Evolutionary conservation across 2,113 vertebrate genomes (phyloP).

Genomic region (Grus americana): DNA sequence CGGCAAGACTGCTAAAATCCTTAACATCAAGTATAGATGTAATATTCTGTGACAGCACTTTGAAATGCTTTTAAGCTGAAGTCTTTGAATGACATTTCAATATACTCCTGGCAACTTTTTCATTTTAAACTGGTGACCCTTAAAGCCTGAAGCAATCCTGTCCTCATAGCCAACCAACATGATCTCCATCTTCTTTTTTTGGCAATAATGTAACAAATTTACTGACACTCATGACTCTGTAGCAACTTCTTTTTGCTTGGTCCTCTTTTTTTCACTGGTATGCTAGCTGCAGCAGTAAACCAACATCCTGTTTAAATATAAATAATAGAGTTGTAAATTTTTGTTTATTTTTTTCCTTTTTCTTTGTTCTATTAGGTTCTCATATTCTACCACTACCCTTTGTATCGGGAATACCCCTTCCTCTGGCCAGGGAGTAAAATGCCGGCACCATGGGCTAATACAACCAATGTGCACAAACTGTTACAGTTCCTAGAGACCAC

Average conservation of each 20-base stretch:
- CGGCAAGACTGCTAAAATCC: background rate
- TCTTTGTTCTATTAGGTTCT: conserved; percentile 80
- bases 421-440: conserved; percentile 95
- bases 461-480: conserved; percentile 88
- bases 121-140: background rate
- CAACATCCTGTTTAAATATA: background rate
- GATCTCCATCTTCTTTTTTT: background rate
- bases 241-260: background rate
- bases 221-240: background rate
- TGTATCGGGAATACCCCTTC: conserved; percentile 74
- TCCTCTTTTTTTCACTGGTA: background rate
- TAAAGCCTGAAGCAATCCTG: background rate
- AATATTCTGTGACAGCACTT: background rate
- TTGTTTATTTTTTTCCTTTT: background rate
- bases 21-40: background rate
- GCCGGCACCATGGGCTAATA: conserved; percentile 97
- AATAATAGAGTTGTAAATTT: background rate
- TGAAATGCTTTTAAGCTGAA: background rate
- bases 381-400: conserved; percentile 91
- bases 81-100: background rate
- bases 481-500: conserved; percentile 93
- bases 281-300: background rate
- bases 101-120: background rate
- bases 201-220: background rate
- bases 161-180: background rate